These are phyloP conservation scores for Napeogenes inachia DNA, from an alignment of 2,888 invertebrate species.

Conservation along the genomic window DNA sequence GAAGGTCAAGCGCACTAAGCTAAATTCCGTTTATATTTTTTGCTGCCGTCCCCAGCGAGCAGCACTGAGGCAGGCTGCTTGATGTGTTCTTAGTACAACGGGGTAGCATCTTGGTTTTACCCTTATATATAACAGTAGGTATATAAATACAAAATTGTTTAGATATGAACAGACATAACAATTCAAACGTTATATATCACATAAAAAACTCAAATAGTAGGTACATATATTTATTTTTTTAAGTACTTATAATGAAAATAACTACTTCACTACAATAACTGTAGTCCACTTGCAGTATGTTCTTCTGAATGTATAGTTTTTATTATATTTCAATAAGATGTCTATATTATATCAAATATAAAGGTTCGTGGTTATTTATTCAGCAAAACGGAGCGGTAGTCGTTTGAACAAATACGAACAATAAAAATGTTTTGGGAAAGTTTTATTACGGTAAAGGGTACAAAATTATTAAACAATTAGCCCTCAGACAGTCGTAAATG, in stretches of 20 bases:
- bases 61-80: constrained; percentile 29
- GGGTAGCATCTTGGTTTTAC: constrained; percentile 19
- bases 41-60: constrained; percentile 38
- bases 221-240: too few species aligned
- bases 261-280: too few species aligned
- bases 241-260: too few species aligned
- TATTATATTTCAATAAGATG: too few species aligned
- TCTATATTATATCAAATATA: too few species aligned
- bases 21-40: constrained; percentile 68
- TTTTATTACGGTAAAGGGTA: constrained; percentile 68
- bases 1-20: constrained; percentile 71
- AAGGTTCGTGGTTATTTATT: constrained; percentile 9
- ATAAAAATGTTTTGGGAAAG: constrained; percentile 66
- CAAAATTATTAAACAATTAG: constrained; percentile 60
- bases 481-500: constrained; percentile 39
- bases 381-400: constrained; percentile 36
- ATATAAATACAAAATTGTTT: too few species aligned
- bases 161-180: too few species aligned
- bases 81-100: constrained; percentile 27
- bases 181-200: too few species aligned
- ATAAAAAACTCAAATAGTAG: too few species aligned
- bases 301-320: too few species aligned
- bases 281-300: too few species aligned
- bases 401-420: constrained; percentile 42
- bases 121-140: not conserved